phyloP scores from a whole-genome alignment of 2,113 vertebrate species.

The Rhodinocichla rosea region DNA sequence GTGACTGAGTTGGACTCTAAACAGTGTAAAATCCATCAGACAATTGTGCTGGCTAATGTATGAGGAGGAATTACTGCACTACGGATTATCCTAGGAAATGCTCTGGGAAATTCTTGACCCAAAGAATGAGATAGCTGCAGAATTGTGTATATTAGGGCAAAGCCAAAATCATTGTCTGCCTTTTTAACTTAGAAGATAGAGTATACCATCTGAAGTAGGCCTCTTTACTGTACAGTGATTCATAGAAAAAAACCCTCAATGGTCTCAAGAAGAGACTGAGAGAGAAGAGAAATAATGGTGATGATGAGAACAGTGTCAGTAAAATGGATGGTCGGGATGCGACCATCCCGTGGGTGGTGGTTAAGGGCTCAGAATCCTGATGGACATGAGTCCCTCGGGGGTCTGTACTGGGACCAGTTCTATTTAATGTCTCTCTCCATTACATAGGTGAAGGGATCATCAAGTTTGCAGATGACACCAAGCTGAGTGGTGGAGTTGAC shows the following conservation, averaged over 20 bases:
- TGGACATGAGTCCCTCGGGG: background rate
- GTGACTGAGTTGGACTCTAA: background rate
- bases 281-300: background rate
- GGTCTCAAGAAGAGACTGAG: background rate
- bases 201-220: background rate
- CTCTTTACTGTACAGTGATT: background rate
- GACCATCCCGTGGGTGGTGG: background rate
- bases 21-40: background rate
- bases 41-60: background rate
- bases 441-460: background rate
- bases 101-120: constrained; percentile 29
- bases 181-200: constrained; percentile 38
- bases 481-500: background rate
- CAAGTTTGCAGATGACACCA: background rate
- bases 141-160: background rate
- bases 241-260: background rate
- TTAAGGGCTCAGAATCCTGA: background rate
- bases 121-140: constrained; percentile 20
- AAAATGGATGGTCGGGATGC: background rate
- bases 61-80: background rate
- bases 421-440: background rate
- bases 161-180: background rate
- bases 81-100: constrained; percentile 2
- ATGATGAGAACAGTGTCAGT: background rate
- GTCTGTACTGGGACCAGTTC: background rate